These are phyloP conservation scores for Leuciscus idus DNA, from an alignment of 2,113 vertebrate species.

Conservation along the genomic window DNA sequence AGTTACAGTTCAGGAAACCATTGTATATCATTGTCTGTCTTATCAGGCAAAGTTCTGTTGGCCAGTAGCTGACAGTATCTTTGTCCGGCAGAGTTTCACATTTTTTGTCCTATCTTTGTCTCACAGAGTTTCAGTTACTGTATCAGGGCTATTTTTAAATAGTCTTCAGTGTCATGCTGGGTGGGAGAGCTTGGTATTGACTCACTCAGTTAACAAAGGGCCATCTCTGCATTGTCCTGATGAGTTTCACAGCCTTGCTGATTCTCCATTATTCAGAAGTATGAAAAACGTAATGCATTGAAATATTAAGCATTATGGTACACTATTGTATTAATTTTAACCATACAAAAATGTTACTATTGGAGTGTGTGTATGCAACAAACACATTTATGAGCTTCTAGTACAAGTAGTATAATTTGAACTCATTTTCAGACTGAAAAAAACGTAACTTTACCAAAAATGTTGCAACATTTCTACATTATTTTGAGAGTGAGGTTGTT, in stretches of 20 bases:
- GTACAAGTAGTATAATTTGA: neutral
- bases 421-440: neutral
- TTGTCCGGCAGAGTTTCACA: constrained; percentile 8
- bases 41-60: neutral
- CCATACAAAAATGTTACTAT: neutral
- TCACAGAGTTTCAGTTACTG: constrained; percentile 32
- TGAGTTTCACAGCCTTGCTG: neutral
- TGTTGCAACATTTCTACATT: neutral
- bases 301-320: neutral
- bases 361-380: neutral
- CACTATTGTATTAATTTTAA: neutral
- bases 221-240: neutral
- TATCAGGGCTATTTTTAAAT: constrained; percentile 43
- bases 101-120: constrained; percentile 18
- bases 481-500: neutral
- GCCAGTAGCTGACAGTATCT: constrained; percentile 28
- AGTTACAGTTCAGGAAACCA: constrained; percentile 65
- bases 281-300: neutral
- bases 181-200: neutral
- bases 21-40: constrained; percentile 14
- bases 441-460: neutral
- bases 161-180: neutral
- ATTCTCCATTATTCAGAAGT: neutral
- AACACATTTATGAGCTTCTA: neutral
- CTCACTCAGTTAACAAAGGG: constrained; percentile 8